phyloP scores from a whole-genome alignment of 2,797 vertebrate genomes.

The Eidolon dupreanum region DNA sequence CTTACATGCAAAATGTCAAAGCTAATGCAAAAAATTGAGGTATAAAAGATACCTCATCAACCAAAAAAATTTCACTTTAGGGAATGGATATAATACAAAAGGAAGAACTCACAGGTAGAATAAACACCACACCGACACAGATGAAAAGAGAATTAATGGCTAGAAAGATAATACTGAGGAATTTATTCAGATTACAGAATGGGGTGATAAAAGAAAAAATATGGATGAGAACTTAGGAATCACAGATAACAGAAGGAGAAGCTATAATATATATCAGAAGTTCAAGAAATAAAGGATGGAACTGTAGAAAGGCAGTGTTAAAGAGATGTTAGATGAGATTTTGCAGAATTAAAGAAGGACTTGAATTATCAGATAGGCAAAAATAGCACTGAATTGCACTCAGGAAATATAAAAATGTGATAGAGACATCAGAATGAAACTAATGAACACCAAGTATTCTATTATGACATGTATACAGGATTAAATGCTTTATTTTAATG shows the following conservation, averaged over 20 bases:
- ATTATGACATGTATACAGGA: not conserved
- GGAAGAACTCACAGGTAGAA: not conserved
- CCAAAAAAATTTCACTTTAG: not conserved
- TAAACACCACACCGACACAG: not conserved
- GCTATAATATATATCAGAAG: not conserved
- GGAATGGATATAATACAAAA: not conserved
- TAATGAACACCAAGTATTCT: not conserved
- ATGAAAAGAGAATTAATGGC: not conserved
- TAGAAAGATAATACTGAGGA: not conserved
- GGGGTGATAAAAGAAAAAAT: not conserved
- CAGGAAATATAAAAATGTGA: not conserved
- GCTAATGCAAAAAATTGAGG: not conserved
- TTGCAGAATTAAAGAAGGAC: constrained; percentile 29
- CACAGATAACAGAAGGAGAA: not conserved
- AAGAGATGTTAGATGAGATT: constrained; percentile 9
- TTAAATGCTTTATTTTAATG: not conserved
- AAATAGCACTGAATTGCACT: not conserved
- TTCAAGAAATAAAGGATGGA: not conserved
- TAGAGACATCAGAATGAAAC: not conserved
- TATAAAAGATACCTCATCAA: not conserved
- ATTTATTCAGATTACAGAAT: not conserved
- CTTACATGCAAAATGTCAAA: not conserved
- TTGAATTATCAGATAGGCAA: not conserved
- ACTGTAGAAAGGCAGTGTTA: not conserved
- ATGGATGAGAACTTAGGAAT: not conserved